These are phyloP conservation scores for Arbacia lixula DNA, from an alignment of 53 echinoderm and acorn worm species.

Conservation along the genomic window DNA sequence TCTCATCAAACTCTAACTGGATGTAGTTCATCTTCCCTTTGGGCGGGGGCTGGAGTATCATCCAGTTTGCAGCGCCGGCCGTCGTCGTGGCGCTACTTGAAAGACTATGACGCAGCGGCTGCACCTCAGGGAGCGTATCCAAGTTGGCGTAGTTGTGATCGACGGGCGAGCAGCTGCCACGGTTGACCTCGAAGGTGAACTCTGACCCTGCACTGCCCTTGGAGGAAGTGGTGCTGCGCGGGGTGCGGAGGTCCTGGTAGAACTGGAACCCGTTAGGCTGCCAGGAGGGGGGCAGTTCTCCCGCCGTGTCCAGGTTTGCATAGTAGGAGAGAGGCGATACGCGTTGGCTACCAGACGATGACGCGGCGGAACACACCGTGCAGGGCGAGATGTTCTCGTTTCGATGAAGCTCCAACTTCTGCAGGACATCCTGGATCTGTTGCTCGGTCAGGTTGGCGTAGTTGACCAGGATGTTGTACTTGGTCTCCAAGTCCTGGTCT, in stretches of 20 bases:
- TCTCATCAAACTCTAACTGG: constrained; percentile 84
- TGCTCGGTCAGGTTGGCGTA: constrained; percentile 41
- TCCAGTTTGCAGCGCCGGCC: constrained; percentile 34
- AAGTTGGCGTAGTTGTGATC: constrained; percentile 91
- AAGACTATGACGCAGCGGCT: constrained; percentile 31
- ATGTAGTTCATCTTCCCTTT: constrained; percentile 93
- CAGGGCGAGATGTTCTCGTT: constrained; percentile 46
- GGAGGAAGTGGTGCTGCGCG: constrained; percentile 75
- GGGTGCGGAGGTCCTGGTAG: constrained; percentile 74
- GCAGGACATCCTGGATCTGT: constrained; percentile 32
- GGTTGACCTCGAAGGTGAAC: constrained; percentile 74
- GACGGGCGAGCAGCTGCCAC: constrained; percentile 76
- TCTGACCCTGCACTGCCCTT: constrained; percentile 77
- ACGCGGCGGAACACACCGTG: constrained; percentile 36
- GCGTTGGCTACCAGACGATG: constrained; percentile 26
- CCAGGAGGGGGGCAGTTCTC: constrained; percentile 75
- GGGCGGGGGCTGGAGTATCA: constrained; percentile 85
- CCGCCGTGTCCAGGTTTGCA: constrained; percentile 92
- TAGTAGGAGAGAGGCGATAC: constrained; percentile 75
- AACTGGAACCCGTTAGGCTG: constrained; percentile 65
- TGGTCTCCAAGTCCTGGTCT: not conserved
- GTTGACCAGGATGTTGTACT: constrained; percentile 16
- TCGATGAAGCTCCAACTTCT: constrained; percentile 15
- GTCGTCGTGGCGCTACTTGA: constrained; percentile 11
- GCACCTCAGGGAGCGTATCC: constrained; percentile 65